Conservation (phyloP, 2,113 vertebrate species). For the Tylochromis polylepis region DNA sequence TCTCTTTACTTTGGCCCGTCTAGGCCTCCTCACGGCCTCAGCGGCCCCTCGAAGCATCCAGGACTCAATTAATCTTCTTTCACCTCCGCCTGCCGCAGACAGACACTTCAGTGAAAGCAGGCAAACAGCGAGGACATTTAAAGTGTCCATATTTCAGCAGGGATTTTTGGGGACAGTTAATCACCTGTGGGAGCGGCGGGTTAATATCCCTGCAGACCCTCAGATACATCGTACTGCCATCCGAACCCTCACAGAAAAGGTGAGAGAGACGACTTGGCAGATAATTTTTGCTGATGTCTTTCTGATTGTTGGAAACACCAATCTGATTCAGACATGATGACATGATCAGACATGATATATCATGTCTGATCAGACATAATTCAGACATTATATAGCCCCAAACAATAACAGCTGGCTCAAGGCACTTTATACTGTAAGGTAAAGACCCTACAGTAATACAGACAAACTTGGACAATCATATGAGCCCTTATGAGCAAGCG, state of each 20-base stretch:
- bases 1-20: constrained; percentile 76
- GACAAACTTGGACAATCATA: background rate
- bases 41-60: constrained; percentile 71
- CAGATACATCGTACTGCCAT: background rate
- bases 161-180: constrained; percentile 75
- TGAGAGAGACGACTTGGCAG: background rate
- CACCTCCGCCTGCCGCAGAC: constrained; percentile 53
- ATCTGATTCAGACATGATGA: background rate
- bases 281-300: background rate
- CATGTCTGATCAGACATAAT: too few relatives aligned
- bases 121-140: constrained; percentile 75
- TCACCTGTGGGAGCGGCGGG: constrained; percentile 48
- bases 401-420: background rate
- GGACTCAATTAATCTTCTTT: constrained; percentile 80
- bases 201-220: background rate
- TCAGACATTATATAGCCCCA: background rate
- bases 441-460: background rate
- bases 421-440: background rate
- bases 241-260: background rate
- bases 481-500: background rate
- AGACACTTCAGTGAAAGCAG: constrained; percentile 68
- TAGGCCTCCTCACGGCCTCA: constrained; percentile 61
- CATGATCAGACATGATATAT: too few relatives aligned
- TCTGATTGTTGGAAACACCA: background rate
- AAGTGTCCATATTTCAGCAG: constrained; percentile 73